Evolutionary conservation across 2,888 invertebrate species (phyloP).

Genomic region (Chouioia cunea): DNA sequence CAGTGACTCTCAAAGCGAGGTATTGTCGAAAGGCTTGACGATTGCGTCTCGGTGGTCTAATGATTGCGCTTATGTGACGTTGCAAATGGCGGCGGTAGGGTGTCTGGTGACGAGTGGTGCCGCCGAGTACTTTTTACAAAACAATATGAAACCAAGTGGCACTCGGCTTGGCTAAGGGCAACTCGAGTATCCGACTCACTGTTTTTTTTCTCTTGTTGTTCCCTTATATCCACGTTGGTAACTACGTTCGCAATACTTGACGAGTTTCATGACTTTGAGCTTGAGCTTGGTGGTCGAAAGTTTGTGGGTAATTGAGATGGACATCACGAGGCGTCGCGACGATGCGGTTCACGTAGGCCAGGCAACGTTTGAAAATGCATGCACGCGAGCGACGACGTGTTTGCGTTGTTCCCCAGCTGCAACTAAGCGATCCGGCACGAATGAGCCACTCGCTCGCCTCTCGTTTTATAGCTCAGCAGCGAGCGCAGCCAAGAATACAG

Average conservation of each 20-base stretch:
- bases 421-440: not conserved
- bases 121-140: constrained; percentile 49
- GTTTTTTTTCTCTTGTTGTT: constrained; percentile 48
- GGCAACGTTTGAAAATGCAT: constrained; percentile 29
- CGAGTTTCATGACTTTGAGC: no score
- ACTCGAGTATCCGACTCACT: constrained; percentile 55
- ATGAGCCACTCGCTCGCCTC: not conserved
- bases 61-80: constrained; percentile 17
- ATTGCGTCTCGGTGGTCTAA: not conserved
- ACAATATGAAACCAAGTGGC: constrained; percentile 59
- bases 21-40: not conserved
- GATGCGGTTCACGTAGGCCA: not conserved
- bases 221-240: not conserved
- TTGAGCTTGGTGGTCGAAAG: no score
- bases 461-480: constrained; percentile 13
- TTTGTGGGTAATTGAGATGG: constrained; percentile 6
- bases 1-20: not conserved
- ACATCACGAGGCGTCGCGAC: constrained; percentile 15
- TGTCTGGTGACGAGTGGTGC: not conserved
- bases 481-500: constrained; percentile 17
- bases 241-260: no score
- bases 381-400: constrained; percentile 27
- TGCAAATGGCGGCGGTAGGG: not conserved
- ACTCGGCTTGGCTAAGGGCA: constrained; percentile 54
- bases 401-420: constrained; percentile 24